Percentiles rank a stretch among this genome's conserved stretches.
Conservation (phyloP, 2,797 vertebrate species). For the Hemitrygon akajei region DNA sequence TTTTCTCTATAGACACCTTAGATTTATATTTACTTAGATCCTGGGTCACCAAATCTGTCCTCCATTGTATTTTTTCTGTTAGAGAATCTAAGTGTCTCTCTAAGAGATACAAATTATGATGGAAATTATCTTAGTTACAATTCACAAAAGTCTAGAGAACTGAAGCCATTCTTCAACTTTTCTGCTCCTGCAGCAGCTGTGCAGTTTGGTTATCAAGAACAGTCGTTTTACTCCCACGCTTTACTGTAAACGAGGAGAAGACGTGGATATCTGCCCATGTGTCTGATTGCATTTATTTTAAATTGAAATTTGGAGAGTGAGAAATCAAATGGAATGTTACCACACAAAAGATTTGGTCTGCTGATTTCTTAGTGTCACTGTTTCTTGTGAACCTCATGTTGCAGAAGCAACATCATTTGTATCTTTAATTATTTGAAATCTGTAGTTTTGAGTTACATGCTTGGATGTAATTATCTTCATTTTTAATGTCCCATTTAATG, state of each 20-base stretch:
- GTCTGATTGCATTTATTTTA: background rate
- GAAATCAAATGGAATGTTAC: background rate
- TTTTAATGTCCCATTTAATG: background rate
- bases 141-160: background rate
- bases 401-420: background rate
- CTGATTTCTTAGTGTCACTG: too few relatives aligned
- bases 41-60: too few relatives aligned
- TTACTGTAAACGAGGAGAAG: background rate
- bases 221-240: background rate
- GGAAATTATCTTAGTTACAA: background rate
- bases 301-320: background rate
- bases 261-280: background rate
- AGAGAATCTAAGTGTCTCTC: too few relatives aligned
- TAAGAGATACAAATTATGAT: too few relatives aligned
- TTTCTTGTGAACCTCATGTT: background rate
- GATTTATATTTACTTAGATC: too few relatives aligned
- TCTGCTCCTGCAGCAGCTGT: background rate
- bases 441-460: too few relatives aligned
- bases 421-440: background rate
- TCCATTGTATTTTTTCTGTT: too few relatives aligned
- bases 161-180: background rate
- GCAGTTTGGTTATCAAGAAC: background rate
- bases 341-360: background rate
- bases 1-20: too few relatives aligned
- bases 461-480: conserved; percentile 7